phyloP scores from a whole-genome alignment of 2,888 invertebrate genomes.

The Lithophane leautieri region DNA sequence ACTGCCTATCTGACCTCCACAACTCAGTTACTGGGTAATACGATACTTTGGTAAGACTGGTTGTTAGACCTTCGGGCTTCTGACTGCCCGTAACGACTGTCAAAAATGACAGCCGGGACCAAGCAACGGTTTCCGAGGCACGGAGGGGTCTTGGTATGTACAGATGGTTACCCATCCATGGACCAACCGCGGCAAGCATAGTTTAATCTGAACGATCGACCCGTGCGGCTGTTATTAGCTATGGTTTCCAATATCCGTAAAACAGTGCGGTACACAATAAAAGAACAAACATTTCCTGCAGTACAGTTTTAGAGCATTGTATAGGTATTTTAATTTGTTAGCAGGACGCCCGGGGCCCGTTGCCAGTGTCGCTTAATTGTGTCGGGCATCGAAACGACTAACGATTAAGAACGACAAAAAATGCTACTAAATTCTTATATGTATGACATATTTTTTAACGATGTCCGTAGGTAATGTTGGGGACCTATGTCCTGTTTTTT shows the following conservation, averaged over 20 bases:
- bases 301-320: slow-evolving; percentile 13
- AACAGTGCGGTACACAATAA: slow-evolving; percentile 4
- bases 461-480: not conserved
- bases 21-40: too few relatives aligned
- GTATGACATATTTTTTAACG: slow-evolving; percentile 7
- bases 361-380: slow-evolving; percentile 29
- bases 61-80: not conserved
- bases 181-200: not conserved
- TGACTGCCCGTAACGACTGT: not conserved
- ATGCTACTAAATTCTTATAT: not conserved
- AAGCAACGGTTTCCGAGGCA: not conserved
- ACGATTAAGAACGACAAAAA: slow-evolving; percentile 33
- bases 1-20: too few relatives aligned
- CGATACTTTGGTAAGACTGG: too few relatives aligned
- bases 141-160: not conserved
- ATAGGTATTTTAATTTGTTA: slow-evolving; percentile 30
- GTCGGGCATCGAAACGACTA: slow-evolving; percentile 23
- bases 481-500: not conserved
- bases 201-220: not conserved
- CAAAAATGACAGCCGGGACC: not conserved
- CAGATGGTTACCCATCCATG: not conserved
- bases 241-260: slow-evolving; percentile 13
- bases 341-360: slow-evolving; percentile 13
- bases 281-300: not conserved
- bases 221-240: not conserved